Evolutionary conservation across 2,797 vertebrate species (phyloP), one percentile per base, ranked within the genome.

Genomic region (Sylvia borin): DNA sequence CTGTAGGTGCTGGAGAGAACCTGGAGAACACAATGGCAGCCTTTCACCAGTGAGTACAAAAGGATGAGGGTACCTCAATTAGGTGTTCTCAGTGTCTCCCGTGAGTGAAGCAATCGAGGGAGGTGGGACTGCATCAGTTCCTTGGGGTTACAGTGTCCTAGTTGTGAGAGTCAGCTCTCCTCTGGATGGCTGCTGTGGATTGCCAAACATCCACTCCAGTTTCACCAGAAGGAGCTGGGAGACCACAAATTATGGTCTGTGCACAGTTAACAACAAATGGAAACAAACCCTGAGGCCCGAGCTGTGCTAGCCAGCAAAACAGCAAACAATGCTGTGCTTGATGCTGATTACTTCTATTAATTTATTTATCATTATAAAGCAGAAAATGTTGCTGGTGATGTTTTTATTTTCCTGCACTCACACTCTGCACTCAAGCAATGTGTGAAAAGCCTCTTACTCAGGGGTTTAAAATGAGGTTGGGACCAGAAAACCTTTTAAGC

Each of bases 21-120:
- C 97, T 99, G 97, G 99, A 99, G 95, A 99, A 99, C 96, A 99
- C 99, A 24, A 99, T 99, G 99, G 95, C 98, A 79, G 99, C 99
- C 53, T 99, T 99, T 97, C 98, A 97, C 88, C 99, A 99, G 99
- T 99, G 97, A 99, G 99, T 99, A 97, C 92, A 53, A 40, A 86
- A 38, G 25, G 47, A 88, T 61, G 36, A 3, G 45, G 61, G 48
- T 5, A 13, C 38, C 71, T 64, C 11, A 80, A 29, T 40, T 5
- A 60, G 16, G 42, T 43, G 45, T 53, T 87, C 55, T 79, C 64
- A 26, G 61, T 82, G 58, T 40, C n/a, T 81, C 42, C 18, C 70
- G 22, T 50, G 60, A 77, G 40, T 48, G 72, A 86, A 45, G 72
- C 36, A 82, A 13, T 61, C 24, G 24, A 19, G 68, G 60, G 29